Evolutionary conservation across 2,113 vertebrate species (phyloP).

Genomic region (Catharus minimus): DNA sequence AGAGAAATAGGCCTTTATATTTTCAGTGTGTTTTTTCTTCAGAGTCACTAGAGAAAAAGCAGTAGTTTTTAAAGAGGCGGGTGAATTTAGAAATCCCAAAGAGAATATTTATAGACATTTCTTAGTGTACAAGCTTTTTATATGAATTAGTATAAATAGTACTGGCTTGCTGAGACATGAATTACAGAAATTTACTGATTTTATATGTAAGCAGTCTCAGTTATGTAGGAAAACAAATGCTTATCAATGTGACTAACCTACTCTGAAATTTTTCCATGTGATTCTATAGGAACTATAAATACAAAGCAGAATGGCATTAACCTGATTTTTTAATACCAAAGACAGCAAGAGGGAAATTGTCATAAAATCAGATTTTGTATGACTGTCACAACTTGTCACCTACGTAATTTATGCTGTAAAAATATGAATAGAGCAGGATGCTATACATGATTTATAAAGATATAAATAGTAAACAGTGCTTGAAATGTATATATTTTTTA

Average conservation of each 20-base stretch:
- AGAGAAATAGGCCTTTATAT: not conserved
- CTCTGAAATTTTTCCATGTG: slow-evolving; percentile 17
- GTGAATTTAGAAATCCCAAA: not conserved
- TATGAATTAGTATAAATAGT: not conserved
- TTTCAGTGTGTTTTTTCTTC: not conserved
- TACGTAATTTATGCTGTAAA: slow-evolving; percentile 63
- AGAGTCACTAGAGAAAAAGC: not conserved
- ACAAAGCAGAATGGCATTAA: slow-evolving; percentile 28
- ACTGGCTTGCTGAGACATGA: not conserved
- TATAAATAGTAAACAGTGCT: slow-evolving; percentile 61
- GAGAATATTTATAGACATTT: slow-evolving; percentile 10
- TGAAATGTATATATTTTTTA: slow-evolving; percentile 34
- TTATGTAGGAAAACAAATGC: slow-evolving; percentile 1
- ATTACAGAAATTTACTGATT: not conserved
- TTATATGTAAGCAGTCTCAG: not conserved
- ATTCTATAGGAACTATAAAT: not conserved
- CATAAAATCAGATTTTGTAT: slow-evolving; percentile 55
- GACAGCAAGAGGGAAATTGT: slow-evolving; percentile 22
- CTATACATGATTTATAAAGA: slow-evolving; percentile 59
- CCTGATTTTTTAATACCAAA: slow-evolving; percentile 17
- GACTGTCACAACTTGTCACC: slow-evolving; percentile 57
- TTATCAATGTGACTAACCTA: not conserved
- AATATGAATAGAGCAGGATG: slow-evolving; percentile 31
- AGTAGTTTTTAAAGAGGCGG: not conserved
- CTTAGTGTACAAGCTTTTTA: not conserved